Evolutionary conservation across 2,797 vertebrate genomes (phyloP), one percentile per base, ranked within the genome.

Genomic region (Podargus strigoides): DNA sequence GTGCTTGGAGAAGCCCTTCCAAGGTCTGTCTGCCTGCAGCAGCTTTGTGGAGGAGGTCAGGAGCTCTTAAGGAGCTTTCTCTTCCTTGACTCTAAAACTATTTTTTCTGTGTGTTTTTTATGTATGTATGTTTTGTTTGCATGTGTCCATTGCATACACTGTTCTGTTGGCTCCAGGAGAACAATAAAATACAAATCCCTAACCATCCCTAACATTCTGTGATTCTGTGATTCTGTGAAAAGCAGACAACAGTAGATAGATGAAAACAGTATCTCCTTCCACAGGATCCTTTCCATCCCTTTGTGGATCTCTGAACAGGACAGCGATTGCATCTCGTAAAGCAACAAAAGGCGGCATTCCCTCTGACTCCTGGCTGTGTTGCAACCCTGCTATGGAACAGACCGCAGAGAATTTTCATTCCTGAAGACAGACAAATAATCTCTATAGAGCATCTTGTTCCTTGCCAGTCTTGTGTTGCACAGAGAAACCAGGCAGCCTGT

Each of bases 291-390:
- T 80, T 64, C 68, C 81, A 34, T 60, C 41, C 59, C 37, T 74
- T 55, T 77, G 30, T 42, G 37, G 30, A 30, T 63, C 39, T 70
- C 49, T 3, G 7, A 56, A 55, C 15, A 26, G 58, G 27, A 47
- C 17, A 66, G 23, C 17, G 49, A 62, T 66, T 20, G 36, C 30
- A 7, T 47, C 44, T 78, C 1, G 4, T 46, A 72, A 74, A 66
- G 39, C n/a, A 70, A 23, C 26, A 28, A 59, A 58, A 12, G 49
- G n/a, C n/a, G 72, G 11, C 0, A 0, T 15, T 85, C 47, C 36
- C 39, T 94, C 68, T 79, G 50, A 39, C 24, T 56, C 37, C 30
- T 1, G 17, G n/a, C 34, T 68, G 7, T 36, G 44, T 62, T 79
- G 36, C 17, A 50, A 17, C 20, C 23, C 21, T 72, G 19, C 37